Percentiles rank a stretch among this genome's conserved stretches.
Conservation (phyloP, 2,888 invertebrate genomes). For the Patella ulyssiponensis region DNA sequence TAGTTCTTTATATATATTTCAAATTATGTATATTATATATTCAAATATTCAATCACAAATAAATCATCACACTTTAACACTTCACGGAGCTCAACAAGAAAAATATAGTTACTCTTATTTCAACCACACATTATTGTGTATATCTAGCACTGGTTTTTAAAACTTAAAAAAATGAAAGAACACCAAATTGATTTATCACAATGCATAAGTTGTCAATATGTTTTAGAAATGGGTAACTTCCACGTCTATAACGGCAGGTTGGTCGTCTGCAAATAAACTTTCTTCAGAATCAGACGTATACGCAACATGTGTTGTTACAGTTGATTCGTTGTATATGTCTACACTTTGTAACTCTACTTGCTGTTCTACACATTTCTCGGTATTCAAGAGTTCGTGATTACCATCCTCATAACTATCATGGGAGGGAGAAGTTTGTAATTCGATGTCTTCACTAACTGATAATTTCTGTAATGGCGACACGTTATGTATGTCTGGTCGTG, state of each 20-base stretch:
- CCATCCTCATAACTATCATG: neutral
- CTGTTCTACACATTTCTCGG: neutral
- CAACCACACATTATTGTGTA: no score
- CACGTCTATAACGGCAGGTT: constrained; percentile 39
- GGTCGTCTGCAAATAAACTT: constrained; percentile 14
- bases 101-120: no score
- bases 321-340: neutral
- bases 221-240: constrained; percentile 31
- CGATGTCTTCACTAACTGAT: constrained; percentile 3
- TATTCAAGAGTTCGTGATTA: neutral
- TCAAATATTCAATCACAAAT: no score
- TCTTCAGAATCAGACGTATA: neutral
- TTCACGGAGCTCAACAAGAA: no score
- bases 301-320: neutral
- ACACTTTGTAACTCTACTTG: neutral
- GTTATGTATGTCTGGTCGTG: neutral
- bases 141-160: no score
- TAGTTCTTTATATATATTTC: no score
- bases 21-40: no score
- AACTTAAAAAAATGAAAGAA: no score
- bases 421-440: neutral
- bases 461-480: neutral
- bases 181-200: no score
- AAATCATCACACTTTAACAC: no score
- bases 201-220: no score